Evolutionary conservation across 1,140 invertebrate species (phyloP), one percentile per base, ranked within the genome.

Genomic region (Artemia franciscana): DNA sequence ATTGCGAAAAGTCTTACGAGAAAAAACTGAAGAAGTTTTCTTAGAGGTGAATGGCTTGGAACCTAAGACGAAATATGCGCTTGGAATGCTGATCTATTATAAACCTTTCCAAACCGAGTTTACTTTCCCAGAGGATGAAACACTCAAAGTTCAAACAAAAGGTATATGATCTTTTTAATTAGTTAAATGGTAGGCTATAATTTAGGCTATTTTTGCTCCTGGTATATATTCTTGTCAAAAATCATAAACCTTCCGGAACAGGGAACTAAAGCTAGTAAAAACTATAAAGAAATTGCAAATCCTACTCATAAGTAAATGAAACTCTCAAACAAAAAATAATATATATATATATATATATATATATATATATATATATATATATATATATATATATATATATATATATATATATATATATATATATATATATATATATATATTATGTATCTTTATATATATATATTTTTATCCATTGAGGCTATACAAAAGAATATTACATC

Each of bases 141-240:
- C 74, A 59, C 88, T 86, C 68, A 78, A 77, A 3, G 89, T 82
- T 70, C 80, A 84, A 73, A 91, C 88, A 5, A 68, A 82, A 27
- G 83, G 84, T 84, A 77, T 71, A 67, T 70, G 30, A 15, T 51
- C n/a, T 12, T n/a, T n/a, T 12, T 12, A n/a, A 12, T n/a, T 12
- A n/a, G 9, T 12, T 51, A 12, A 51, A 51, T n/a, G 9, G 9
- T 51, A 12, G 39, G 18, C n/a, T 51, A 51, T 12, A 12, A 12
- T 12, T 51, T 9, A 9, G 9, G 39, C n/a, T 51, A 51, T 51
- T 51, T 12, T 51, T 51, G 18, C n/a, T 51, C 24, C 15, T 0
- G 24, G 4, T 4, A 18, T 60, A 60, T 0, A 0, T 18, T 26
- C 21, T 9, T 60, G 18, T 12, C 3, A 12, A 60, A 3, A 1